Conservation (phyloP, 2,113 vertebrate genomes). For the Grantiella picta region DNA sequence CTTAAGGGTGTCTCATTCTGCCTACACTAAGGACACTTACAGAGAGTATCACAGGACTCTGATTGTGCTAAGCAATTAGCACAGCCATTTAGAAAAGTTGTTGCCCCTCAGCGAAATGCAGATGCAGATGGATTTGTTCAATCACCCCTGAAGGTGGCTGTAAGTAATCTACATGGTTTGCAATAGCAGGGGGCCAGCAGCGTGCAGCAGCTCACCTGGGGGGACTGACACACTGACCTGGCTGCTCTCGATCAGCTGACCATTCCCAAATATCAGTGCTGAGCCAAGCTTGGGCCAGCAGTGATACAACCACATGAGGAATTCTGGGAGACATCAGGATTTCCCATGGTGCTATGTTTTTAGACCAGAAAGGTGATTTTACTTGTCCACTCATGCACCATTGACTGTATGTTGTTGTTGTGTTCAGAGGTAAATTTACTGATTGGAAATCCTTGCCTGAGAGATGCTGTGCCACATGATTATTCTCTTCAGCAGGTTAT, state of each 20-base stretch:
- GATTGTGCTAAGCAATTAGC: not conserved
- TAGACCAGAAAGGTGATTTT: not conserved
- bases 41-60: not conserved
- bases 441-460: not conserved
- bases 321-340: accelerated
- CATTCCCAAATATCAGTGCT: not conserved
- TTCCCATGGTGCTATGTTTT: not conserved
- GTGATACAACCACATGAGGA: not conserved
- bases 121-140: slow-evolving; percentile 3
- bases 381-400: not conserved
- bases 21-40: not conserved
- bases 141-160: not conserved
- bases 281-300: not conserved
- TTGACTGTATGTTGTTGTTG: not conserved
- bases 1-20: not conserved
- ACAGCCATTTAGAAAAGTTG: slow-evolving; percentile 19
- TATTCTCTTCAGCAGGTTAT: not conserved
- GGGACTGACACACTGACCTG: slow-evolving; percentile 41
- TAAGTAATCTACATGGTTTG: not conserved
- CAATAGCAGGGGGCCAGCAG: not conserved
- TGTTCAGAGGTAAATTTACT: not conserved
- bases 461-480: not conserved
- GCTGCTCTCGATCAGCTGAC: not conserved
- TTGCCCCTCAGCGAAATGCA: slow-evolving; percentile 20
- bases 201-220: not conserved